These are phyloP conservation scores for Cydia strobilella DNA, from an alignment of 1,140 invertebrate genomes.

Conservation along the genomic window DNA sequence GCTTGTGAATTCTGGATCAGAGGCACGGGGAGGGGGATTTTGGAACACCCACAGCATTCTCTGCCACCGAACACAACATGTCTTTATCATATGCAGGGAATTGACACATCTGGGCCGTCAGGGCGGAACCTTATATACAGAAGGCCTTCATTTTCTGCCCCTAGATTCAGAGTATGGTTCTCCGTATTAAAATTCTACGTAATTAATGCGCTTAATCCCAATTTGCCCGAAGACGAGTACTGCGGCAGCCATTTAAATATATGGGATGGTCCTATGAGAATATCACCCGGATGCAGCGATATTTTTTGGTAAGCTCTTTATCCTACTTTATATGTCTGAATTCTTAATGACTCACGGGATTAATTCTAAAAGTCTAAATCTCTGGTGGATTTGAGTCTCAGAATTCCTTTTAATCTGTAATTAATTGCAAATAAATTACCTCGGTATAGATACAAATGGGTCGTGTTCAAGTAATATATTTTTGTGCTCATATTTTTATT, in stretches of 20 bases:
- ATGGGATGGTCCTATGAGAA: constrained; percentile 90
- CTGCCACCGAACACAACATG: constrained; percentile 92
- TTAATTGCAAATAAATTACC: neutral
- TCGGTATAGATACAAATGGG: too few species aligned
- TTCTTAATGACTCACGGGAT: constrained; percentile 22
- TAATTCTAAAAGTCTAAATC: neutral
- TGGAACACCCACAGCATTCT: constrained; percentile 90
- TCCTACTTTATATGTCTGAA: neutral
- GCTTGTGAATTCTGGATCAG: constrained; percentile 93
- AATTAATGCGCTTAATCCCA: constrained; percentile 80
- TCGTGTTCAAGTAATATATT: too few species aligned
- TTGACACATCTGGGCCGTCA: constrained; percentile 81
- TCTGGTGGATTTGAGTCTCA: neutral
- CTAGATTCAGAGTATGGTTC: constrained; percentile 91
- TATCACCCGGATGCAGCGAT: constrained; percentile 88
- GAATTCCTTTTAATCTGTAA: too few species aligned
- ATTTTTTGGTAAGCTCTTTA: constrained; percentile 85
- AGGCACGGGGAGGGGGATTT: constrained; percentile 87
- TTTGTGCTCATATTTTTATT: too few species aligned
- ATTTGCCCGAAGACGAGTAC: constrained; percentile 84
- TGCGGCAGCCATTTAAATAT: constrained; percentile 90
- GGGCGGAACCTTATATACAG: constrained; percentile 83
- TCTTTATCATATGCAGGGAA: constrained; percentile 89
- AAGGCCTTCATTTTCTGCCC: constrained; percentile 81
- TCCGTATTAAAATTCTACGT: constrained; percentile 93